Evolutionary conservation across 2,888 invertebrate species (phyloP), one percentile per base, ranked within the genome.

Genomic region (Drosophila mettleri): DNA sequence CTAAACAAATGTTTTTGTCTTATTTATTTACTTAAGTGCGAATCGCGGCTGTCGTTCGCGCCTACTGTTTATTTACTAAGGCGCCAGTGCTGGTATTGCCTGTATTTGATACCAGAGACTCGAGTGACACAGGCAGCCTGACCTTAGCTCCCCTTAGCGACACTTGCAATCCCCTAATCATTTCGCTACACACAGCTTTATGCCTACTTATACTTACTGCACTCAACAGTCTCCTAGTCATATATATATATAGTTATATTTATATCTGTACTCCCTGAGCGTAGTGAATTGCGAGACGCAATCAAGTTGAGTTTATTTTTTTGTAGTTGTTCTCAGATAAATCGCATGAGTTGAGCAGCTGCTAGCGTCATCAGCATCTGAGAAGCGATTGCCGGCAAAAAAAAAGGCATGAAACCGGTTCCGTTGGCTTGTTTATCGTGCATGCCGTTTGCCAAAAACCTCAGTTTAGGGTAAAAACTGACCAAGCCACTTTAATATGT

Each of bases 351-450:
- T 24, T 10, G 54, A 62, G 57, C 74, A 74, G 74, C 74, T 74
- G 74, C 45, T 68, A 62, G 59, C 68, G 75, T 75, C 74, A 68
- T 31, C 76, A 61, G 55, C 59, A 55, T 74, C 61, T 61, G 38
- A 54, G 54, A 43, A 68, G 52, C 22, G 18, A 51, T 46, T 38
- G 52, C 46, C 75, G 67, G 59, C 57, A 12, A 18, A 29, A 45
- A 43, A 43, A 43, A 10, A 43, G 6, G 24, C 29, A 49, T 45
- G 20, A 22, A 74, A 75, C 75, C 73, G 62, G 77, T 75, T 75
- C 60, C 16, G 39, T 53, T 45, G 39, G 66, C 49, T 57, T 63
- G 38, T 74, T 74, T 45, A 27, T 31, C 14, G 41, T 22, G 54
- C 41, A 55, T 55, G 60, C 55, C 27, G 48, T 9, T 60, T 75